phyloP scores from a whole-genome alignment of 2,797 vertebrate species.

The Poecilia gillii region DNA sequence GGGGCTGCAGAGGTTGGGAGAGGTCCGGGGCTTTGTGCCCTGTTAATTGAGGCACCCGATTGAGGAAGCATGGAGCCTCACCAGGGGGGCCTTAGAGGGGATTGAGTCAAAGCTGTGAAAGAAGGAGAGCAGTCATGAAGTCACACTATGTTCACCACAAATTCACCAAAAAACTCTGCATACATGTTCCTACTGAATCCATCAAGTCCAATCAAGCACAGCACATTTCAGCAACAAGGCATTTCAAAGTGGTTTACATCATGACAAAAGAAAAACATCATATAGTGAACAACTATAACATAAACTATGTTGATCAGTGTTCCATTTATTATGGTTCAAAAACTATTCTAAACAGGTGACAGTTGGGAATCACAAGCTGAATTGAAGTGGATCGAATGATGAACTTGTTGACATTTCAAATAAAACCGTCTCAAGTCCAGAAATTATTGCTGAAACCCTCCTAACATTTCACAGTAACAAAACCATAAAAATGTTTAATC shows the following conservation, averaged over 20 bases:
- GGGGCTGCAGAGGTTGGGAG: constrained; percentile 35
- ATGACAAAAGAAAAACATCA: too few species aligned
- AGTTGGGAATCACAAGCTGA: too few species aligned
- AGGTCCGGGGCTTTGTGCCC: constrained; percentile 60
- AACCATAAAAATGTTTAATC: background rate
- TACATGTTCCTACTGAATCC: too few species aligned
- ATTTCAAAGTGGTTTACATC: too few species aligned
- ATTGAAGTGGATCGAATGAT: too few species aligned
- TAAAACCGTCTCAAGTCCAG: background rate
- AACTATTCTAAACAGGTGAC: too few species aligned
- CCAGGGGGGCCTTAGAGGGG: constrained; percentile 16
- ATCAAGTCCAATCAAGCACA: too few species aligned
- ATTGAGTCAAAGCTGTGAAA: constrained; percentile 3
- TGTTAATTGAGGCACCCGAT: constrained; percentile 69
- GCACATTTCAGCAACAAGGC: too few species aligned
- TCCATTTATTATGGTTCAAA: too few species aligned
- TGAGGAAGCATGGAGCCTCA: constrained; percentile 65
- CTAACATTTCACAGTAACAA: background rate
- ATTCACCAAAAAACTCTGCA: background rate
- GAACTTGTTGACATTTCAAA: background rate
- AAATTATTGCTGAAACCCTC: background rate
- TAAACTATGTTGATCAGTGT: too few species aligned
- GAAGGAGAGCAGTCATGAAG: constrained; percentile 16
- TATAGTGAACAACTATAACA: too few species aligned
- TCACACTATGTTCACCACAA: constrained; percentile 24